Conservation (phyloP, 1,140 invertebrate genomes). For the Drosophila tristis region DNA sequence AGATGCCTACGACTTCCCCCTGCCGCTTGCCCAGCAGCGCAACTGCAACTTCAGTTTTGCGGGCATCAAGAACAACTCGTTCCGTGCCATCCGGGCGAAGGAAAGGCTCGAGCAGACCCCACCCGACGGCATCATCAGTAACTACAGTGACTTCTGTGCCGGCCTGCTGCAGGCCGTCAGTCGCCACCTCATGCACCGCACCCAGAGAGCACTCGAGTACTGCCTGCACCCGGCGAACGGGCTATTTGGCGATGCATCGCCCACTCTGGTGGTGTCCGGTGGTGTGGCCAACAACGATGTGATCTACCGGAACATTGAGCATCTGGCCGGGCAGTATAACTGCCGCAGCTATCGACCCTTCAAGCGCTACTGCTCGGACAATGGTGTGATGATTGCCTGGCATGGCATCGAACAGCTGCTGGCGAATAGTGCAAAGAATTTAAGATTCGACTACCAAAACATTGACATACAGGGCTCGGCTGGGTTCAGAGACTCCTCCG, state of each 20-base stretch:
- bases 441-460: slow-evolving; percentile 85
- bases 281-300: slow-evolving; percentile 97
- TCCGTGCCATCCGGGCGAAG: slow-evolving; percentile 85
- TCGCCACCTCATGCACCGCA: slow-evolving; percentile 91
- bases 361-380: slow-evolving; percentile 96
- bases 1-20: slow-evolving; percentile 88
- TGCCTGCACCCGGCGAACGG: slow-evolving; percentile 85
- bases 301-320: slow-evolving; percentile 88
- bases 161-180: slow-evolving; percentile 91
- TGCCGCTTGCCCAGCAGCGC: slow-evolving; percentile 86
- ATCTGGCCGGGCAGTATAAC: slow-evolving; percentile 88
- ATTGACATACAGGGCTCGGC: slow-evolving; percentile 85
- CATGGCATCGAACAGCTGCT: slow-evolving; percentile 93
- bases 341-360: slow-evolving; percentile 91
- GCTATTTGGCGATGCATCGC: slow-evolving; percentile 85
- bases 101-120: slow-evolving; percentile 86
- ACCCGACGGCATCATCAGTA: slow-evolving; percentile 90
- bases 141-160: slow-evolving; percentile 94
- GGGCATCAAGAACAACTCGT: slow-evolving; percentile 88
- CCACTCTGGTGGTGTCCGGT: slow-evolving; percentile 93
- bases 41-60: slow-evolving; percentile 95
- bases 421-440: slow-evolving; percentile 83
- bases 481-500: slow-evolving; percentile 86
- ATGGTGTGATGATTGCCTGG: slow-evolving; percentile 99
- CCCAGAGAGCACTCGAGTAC: slow-evolving; percentile 93